A percentile compares a stretch with the other conserved stretches of the same genome.
Conservation (phyloP, 2,113 vertebrate species). For the Sciurus niger region DNA sequence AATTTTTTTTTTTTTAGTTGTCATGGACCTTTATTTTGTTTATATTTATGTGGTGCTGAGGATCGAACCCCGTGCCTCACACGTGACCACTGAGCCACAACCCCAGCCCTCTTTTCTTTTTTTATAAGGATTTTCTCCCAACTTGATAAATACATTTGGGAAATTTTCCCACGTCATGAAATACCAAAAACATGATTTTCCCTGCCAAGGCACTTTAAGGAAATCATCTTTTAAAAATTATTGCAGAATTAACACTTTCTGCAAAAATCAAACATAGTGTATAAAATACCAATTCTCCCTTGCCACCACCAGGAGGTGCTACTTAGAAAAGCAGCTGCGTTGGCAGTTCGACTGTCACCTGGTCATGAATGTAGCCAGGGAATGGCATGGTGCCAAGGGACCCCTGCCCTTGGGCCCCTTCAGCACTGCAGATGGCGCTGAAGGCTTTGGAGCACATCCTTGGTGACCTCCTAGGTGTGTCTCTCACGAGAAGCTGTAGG, state of each 20-base stretch:
- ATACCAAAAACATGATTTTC: neutral
- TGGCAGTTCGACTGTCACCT: neutral
- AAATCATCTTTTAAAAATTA: neutral
- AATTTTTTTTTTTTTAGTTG: too few species aligned
- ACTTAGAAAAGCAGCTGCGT: neutral
- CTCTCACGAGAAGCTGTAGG: neutral
- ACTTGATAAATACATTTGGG: neutral
- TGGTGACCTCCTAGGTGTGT: accelerated
- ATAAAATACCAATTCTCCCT: neutral
- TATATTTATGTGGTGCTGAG: too few species aligned
- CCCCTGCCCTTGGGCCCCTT: neutral
- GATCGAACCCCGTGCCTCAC: too few species aligned
- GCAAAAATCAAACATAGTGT: neutral
- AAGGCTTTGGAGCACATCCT: neutral
- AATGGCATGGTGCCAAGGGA: accelerated
- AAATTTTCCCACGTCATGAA: neutral
- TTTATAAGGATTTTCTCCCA: neutral
- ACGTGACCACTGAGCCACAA: too few species aligned
- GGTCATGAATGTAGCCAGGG: accelerated
- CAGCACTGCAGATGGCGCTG: neutral
- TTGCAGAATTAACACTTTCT: neutral
- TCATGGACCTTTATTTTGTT: too few species aligned
- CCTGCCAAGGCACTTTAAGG: neutral
- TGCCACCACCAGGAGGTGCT: accelerated
- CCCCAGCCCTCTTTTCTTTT: neutral